phyloP scores from a whole-genome alignment of 2,888 invertebrate species.

The Melinopterus prodromus region DNA sequence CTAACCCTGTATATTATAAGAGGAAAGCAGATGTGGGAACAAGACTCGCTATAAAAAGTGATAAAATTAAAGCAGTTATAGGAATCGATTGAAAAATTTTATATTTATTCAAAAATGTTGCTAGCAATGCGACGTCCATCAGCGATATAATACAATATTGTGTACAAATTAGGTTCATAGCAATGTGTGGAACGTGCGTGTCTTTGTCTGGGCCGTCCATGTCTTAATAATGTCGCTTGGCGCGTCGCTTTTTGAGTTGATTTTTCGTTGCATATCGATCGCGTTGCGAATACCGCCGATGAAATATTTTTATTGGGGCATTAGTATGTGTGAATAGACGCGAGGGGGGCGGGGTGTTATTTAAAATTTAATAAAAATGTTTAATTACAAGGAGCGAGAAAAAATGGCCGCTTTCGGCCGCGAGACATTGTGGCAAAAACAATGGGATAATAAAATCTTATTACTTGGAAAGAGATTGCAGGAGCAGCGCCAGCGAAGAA shows the following conservation, averaged over 20 bases:
- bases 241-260: conserved; percentile 6
- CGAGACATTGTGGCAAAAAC: conserved; percentile 31
- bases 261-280: conserved; percentile 14
- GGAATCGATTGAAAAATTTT: not conserved
- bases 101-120: not conserved
- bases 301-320: conserved; percentile 32
- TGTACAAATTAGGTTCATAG: conserved; percentile 24
- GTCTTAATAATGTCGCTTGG: conserved; percentile 16
- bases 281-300: conserved; percentile 23
- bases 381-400: conserved; percentile 29
- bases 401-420: conserved; percentile 22
- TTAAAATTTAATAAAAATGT: conserved; percentile 37
- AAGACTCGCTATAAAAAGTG: not conserved
- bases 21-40: too few species aligned
- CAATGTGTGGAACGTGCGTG: conserved; percentile 15
- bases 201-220: conserved; percentile 15
- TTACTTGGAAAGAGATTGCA: conserved; percentile 29
- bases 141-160: conserved; percentile 15
- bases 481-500: not conserved
- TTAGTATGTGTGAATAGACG: conserved; percentile 28
- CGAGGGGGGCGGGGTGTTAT: conserved; percentile 17
- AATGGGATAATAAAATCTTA: conserved; percentile 36
- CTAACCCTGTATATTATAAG: too few species aligned
- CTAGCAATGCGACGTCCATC: not conserved
- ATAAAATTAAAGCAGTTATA: not conserved